Conservation (phyloP, 2,888 invertebrate genomes). For the Clunio marinus region DNA sequence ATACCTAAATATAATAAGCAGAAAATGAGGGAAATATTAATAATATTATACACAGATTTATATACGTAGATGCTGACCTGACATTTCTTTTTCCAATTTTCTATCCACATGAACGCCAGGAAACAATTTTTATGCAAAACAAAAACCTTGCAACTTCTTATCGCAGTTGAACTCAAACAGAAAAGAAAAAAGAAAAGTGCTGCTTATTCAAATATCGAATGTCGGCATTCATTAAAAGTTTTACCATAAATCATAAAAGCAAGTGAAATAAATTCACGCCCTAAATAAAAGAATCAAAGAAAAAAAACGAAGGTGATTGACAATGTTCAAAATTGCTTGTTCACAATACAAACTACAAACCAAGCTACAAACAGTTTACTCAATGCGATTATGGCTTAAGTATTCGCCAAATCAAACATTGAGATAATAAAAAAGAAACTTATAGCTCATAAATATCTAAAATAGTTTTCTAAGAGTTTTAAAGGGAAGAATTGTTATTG, state of each 20-base stretch:
- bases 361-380: no score
- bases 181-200: no score
- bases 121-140: background rate
- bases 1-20: no score
- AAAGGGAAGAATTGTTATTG: conserved; percentile 11
- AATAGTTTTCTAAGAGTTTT: background rate
- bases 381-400: conserved; percentile 1
- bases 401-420: background rate
- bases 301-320: background rate
- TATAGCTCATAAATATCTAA: background rate
- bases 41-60: no score
- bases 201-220: background rate
- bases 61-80: conserved; percentile 1
- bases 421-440: no score
- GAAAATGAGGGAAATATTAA: no score
- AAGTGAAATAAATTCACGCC: conserved; percentile 22
- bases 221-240: conserved; percentile 5
- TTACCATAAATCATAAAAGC: conserved; percentile 19
- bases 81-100: no score
- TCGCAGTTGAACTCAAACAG: background rate
- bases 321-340: conserved; percentile 6
- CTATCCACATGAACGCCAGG: background rate
- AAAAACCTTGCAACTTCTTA: no score
- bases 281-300: background rate
- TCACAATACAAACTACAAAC: no score